A percentile compares a stretch with the other conserved stretches of the same genome.
phyloP scores from a whole-genome alignment of 2,888 invertebrate species.

The Perizoma affinitatum region DNA sequence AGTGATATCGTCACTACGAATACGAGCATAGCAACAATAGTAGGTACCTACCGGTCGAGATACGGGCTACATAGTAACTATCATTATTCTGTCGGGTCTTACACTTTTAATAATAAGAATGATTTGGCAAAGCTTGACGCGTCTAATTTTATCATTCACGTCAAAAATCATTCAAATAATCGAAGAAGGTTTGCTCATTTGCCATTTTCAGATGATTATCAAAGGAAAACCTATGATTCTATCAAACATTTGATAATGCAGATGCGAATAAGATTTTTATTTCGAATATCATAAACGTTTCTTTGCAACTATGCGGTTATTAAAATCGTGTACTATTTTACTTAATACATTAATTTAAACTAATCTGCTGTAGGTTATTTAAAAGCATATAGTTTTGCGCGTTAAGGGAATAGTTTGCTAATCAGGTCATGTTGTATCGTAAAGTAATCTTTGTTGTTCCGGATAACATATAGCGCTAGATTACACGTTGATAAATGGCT shows the following conservation, averaged over 20 bases:
- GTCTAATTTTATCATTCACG: slow-evolving; percentile 32
- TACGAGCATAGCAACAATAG: slow-evolving; percentile 36
- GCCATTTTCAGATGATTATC: too few relatives aligned
- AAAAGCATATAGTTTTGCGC: slow-evolving; percentile 34
- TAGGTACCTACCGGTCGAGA: slow-evolving; percentile 27
- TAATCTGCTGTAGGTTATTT: too few relatives aligned
- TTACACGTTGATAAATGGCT: slow-evolving; percentile 29
- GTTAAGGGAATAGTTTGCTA: slow-evolving; percentile 41
- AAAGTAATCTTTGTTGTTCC: slow-evolving; percentile 42
- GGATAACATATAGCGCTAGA: slow-evolving; percentile 36
- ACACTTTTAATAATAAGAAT: slow-evolving; percentile 30
- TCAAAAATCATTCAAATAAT: slow-evolving; percentile 21
- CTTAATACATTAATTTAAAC: too few relatives aligned
- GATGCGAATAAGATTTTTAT: too few relatives aligned
- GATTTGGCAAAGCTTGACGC: slow-evolving; percentile 34
- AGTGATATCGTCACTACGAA: slow-evolving; percentile 26
- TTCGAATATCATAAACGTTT: too few relatives aligned
- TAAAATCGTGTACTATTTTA: neutral
- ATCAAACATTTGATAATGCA: too few relatives aligned
- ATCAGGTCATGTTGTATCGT: slow-evolving; percentile 54
- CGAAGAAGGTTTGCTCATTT: neutral
- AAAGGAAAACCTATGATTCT: too few relatives aligned
- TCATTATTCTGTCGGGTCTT: slow-evolving; percentile 13
- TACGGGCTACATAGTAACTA: slow-evolving; percentile 26
- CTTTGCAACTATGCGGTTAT: neutral